Evolutionary conservation across 2,797 vertebrate species (phyloP).

Genomic region (Lagorchestes hirsutus): DNA sequence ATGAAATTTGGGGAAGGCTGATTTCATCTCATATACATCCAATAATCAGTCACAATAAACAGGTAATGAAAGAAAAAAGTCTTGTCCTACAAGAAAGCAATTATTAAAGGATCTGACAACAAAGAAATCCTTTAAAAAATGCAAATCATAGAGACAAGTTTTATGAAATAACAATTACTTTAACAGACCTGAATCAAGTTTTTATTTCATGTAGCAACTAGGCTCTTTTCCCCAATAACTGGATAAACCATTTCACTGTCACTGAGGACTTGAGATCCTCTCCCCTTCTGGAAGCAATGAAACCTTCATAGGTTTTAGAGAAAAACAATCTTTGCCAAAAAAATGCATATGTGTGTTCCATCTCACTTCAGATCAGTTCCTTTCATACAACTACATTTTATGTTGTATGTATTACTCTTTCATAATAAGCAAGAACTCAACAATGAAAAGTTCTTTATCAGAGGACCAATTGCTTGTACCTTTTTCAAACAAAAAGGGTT

Average conservation of each 20-base stretch:
- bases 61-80: not conserved
- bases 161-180: not conserved
- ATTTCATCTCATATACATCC: not conserved
- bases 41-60: not conserved
- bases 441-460: not conserved
- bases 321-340: not conserved
- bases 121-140: not conserved
- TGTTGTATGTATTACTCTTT: not conserved
- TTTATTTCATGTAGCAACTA: not conserved
- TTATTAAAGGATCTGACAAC: not conserved
- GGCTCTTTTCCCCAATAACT: not conserved
- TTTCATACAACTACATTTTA: not conserved
- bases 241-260: not conserved
- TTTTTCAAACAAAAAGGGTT: not conserved
- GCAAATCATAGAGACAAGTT: not conserved
- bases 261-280: not conserved
- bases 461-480: not conserved
- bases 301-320: not conserved
- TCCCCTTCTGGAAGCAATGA: not conserved
- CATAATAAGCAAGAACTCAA: not conserved
- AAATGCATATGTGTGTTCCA: not conserved
- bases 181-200: not conserved
- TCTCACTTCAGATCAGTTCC: not conserved
- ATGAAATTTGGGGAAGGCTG: not conserved
- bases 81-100: not conserved